Evolutionary conservation across 2,888 invertebrate species (phyloP).

Genomic region (Chromoteleia sp.): DNA sequence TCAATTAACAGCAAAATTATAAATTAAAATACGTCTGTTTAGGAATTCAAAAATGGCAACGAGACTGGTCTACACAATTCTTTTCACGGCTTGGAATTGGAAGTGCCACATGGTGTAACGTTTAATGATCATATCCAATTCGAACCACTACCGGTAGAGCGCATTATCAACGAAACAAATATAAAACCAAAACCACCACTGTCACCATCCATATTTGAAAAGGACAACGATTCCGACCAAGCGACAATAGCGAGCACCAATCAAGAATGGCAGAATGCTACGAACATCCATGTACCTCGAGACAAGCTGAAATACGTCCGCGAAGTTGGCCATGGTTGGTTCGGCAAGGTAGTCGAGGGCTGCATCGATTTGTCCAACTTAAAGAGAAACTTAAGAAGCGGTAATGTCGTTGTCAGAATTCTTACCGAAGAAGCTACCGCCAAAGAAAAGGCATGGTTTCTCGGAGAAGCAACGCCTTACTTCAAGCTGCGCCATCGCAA

Average conservation of each 20-base stretch:
- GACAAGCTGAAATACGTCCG: slow-evolving; percentile 92
- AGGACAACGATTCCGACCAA: slow-evolving; percentile 74
- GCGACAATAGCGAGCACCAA: slow-evolving; percentile 74
- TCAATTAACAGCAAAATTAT: background rate
- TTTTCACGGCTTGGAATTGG: slow-evolving; percentile 79
- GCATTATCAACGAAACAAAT: slow-evolving; percentile 74
- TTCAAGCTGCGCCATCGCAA: slow-evolving; percentile 90
- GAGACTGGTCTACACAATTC: slow-evolving; percentile 77
- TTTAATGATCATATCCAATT: slow-evolving; percentile 79
- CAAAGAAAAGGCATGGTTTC: slow-evolving; percentile 91
- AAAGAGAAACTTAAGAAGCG: slow-evolving; percentile 70
- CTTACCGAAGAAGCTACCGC: slow-evolving; percentile 91
- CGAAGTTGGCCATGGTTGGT: slow-evolving; percentile 94
- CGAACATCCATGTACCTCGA: slow-evolving; percentile 86
- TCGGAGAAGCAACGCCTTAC: slow-evolving; percentile 91
- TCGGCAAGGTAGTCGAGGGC: slow-evolving; percentile 94
- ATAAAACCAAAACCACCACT: slow-evolving; percentile 78
- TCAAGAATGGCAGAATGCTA: slow-evolving; percentile 80
- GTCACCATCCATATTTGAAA: slow-evolving; percentile 75
- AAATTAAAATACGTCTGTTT: slow-evolving; percentile 53
- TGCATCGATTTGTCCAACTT: slow-evolving; percentile 85
- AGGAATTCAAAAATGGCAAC: slow-evolving; percentile 83
- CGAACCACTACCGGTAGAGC: slow-evolving; percentile 80
- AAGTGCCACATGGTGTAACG: slow-evolving; percentile 76
- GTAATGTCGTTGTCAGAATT: slow-evolving; percentile 88